Evolutionary conservation across 2,888 invertebrate genomes (phyloP), one percentile per base, ranked within the genome.

Genomic region (Sericinus montela): DNA sequence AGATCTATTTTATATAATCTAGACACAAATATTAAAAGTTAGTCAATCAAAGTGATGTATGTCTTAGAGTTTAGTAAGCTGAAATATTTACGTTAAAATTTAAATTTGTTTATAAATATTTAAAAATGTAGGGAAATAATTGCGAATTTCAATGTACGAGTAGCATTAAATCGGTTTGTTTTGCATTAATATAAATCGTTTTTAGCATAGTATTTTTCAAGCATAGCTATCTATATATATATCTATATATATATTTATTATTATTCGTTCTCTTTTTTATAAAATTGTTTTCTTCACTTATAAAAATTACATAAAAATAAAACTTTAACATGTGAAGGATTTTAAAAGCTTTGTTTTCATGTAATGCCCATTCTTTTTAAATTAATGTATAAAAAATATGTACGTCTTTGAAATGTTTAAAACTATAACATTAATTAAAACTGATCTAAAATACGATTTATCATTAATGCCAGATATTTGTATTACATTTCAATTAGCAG

Each of bases 1-100:
- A 85, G 72, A 84, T 83, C 80, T 87, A 86, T 87, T 87, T 87
- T 87, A 80, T 86, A 85, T 84, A 83, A 80, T 75, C 74, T 86
- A 86, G 82, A 75, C 82, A 82, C 80, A 80, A 76, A 77, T 80
- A 80, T 73, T 72, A 80, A 75, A 77, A 74, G 69, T 78, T 85
- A 84, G 84, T 81, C 78, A 74, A 77, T 73, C 66, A 57, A 69
- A 64, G 57, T 62, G 65, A 75, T 63, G 62, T 60, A 65, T 66
- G 61, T 59, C 58, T 69, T 79, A 81, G 80, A 60, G 64, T 73
- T 74, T 77, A 71, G 70, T 74, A 62, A 66, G 62, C 57, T 55
- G 48, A 55, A 60, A 57, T 62, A 52, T 46, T 62, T 54, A 49
- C 48, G 37, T 60, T 49, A 60, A 59, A 56, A 54, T 55, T 54